Conservation (phyloP, 2,888 invertebrate species). For the Hirtodrosophila histrioides region DNA sequence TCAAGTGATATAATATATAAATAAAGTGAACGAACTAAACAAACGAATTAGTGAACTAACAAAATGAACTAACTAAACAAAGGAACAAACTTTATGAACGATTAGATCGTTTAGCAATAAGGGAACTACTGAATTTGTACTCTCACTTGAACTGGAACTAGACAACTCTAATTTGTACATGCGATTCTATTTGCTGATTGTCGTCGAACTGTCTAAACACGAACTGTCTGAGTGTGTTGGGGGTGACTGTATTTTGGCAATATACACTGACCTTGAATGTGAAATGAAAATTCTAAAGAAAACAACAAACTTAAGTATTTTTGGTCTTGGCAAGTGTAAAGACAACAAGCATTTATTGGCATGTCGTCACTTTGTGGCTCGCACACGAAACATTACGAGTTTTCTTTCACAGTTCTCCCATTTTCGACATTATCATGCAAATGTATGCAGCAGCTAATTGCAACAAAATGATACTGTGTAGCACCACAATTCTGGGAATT, state of each 20-base stretch:
- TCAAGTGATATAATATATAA: too few species aligned
- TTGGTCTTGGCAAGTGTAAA: slow-evolving; percentile 29
- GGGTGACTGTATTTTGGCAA: slow-evolving; percentile 21
- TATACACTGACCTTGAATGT: slow-evolving; percentile 47
- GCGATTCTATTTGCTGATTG: too few species aligned
- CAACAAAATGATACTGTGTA: slow-evolving; percentile 23
- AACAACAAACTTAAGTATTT: slow-evolving; percentile 26
- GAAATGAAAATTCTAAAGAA: slow-evolving; percentile 63
- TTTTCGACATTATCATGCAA: slow-evolving; percentile 19
- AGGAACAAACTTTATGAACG: too few species aligned
- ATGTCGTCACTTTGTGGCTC: slow-evolving; percentile 39
- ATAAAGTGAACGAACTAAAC: too few species aligned
- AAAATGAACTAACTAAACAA: too few species aligned
- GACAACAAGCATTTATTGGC: slow-evolving; percentile 36
- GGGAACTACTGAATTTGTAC: too few species aligned
- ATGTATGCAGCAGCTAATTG: slow-evolving; percentile 55
- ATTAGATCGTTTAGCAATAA: too few species aligned
- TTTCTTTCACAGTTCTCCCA: slow-evolving; percentile 11
- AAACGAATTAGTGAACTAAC: too few species aligned
- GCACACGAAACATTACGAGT: slow-evolving; percentile 1
- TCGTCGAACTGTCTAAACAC: too few species aligned
- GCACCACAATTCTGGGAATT: slow-evolving; percentile 37
- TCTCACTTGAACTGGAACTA: too few species aligned
- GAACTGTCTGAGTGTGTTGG: too few species aligned
- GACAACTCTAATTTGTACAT: too few species aligned